These are phyloP conservation scores for Hypanus sabinus DNA, from an alignment of 2,113 vertebrate species.

Conservation along the genomic window DNA sequence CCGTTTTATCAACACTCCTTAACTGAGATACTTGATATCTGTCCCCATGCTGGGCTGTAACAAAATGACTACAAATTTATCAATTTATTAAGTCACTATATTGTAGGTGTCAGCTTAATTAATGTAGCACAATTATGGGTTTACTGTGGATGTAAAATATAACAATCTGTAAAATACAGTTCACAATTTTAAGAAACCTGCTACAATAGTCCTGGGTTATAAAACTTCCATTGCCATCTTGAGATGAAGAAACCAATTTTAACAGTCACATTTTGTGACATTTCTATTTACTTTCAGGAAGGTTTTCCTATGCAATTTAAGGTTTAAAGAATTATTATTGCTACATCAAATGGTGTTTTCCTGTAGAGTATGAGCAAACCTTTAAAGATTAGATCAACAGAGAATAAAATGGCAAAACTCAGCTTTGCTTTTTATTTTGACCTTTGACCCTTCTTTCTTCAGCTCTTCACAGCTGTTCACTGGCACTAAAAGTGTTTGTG, in stretches of 20 bases:
- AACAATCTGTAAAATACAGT: neutral
- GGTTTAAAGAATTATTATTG: neutral
- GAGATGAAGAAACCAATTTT: neutral
- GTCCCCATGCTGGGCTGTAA: neutral
- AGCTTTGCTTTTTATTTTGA: neutral
- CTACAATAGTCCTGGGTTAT: neutral
- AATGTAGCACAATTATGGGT: neutral
- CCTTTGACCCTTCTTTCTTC: neutral
- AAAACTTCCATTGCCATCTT: neutral
- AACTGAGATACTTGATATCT: conserved; percentile 18
- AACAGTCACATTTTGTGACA: neutral
- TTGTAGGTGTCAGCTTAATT: neutral
- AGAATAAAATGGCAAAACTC: neutral
- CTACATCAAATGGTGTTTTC: neutral
- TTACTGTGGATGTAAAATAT: neutral
- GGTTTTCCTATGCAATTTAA: neutral
- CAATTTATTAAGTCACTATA: conserved; percentile 12
- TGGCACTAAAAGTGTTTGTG: neutral
- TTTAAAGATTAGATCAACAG: neutral
- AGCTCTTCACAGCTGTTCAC: neutral
- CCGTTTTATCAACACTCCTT: neutral
- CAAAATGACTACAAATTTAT: conserved; percentile 26
- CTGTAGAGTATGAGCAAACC: neutral
- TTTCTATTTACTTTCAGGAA: neutral
- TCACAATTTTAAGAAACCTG: conserved; percentile 13